Evolutionary conservation across 2,888 invertebrate species (phyloP), one percentile per base, ranked within the genome.

Genomic region (Atrina japonica): DNA sequence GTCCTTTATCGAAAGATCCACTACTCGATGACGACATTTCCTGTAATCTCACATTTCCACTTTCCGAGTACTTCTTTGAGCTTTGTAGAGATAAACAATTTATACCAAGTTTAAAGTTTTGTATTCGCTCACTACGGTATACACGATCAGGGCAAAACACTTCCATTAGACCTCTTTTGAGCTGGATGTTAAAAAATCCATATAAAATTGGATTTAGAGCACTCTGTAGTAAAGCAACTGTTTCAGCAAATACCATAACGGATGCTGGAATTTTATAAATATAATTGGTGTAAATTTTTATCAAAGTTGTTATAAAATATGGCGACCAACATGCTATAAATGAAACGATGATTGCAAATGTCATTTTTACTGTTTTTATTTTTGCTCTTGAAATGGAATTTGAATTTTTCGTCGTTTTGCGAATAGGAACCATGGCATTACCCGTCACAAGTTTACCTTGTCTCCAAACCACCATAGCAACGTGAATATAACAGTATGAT

Each of bases 321-420:
- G 91, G 91, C 18, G 90, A 90, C 91, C 91, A 91, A 79, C 91
- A 91, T 0, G 88, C 85, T 49, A 91, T 86, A 75, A 91, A 91
- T 23, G 88, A 88, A 18, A 90, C 83, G 55, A 91, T 91, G 45
- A 91, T 91, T 63, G 88, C 88, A 68, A 91, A 84, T 16, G 91
- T 91, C 89, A 91, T 90, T 80, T 91, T 91, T 40, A 91, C 83
- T 6, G 91, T 91, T 82, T 90, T 91, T 40, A 91, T 88, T 82
- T 91, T 91, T 40, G 91, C 91, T 29, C 89, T 77, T 1, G 91
- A 88, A 47, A 91, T 90, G 45, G 90, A 85, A 56, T 87, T 86
- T 43, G 86, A 86, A 73, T 85, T 84, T 1, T 76, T 74, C 21
- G 86, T 75, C 21, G 77, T 76, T 56, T 70, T 59, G 14, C 79